phyloP scores from a whole-genome alignment of 2,888 invertebrate genomes.

The Hipparchia semele region DNA sequence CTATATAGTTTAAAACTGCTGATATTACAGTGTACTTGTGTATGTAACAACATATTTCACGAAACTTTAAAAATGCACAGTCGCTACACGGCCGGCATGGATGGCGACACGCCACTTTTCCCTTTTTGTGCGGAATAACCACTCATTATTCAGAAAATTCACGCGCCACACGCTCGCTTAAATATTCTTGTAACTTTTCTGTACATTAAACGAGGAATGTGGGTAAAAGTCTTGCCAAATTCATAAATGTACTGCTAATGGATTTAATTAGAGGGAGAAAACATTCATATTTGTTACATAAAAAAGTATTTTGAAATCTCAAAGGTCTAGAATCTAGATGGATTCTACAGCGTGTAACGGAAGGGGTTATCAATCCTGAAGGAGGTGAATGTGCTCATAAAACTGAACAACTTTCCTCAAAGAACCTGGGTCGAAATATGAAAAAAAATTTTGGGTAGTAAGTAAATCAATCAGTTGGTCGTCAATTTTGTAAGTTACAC shows the following conservation, averaged over 20 bases:
- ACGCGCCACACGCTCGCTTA: slow-evolving; percentile 3
- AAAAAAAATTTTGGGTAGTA: too few relatives aligned
- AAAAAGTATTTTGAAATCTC: too few relatives aligned
- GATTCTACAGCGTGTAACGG: too few relatives aligned
- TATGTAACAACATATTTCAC: not conserved
- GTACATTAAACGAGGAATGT: not conserved
- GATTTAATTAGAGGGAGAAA: slow-evolving; percentile 5
- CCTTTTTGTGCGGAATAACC: slow-evolving; percentile 1
- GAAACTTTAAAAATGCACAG: not conserved
- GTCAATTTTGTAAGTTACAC: too few relatives aligned
- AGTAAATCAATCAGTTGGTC: too few relatives aligned
- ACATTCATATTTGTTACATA: not conserved
- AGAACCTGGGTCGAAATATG: too few relatives aligned
- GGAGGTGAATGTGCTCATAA: too few relatives aligned
- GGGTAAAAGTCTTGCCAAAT: not conserved
- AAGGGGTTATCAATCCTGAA: too few relatives aligned
- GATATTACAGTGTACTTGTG: too few relatives aligned
- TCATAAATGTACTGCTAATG: not conserved
- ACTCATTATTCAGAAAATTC: slow-evolving; percentile 9
- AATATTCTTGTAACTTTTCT: slow-evolving; percentile 6
- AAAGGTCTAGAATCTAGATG: too few relatives aligned
- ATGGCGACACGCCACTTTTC: not conserved
- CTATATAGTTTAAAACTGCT: too few relatives aligned
- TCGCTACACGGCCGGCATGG: not conserved
- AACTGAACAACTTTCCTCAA: too few relatives aligned